A percentile compares a stretch with the other conserved stretches of the same genome.
Conservation (phyloP, 1,140 invertebrate genomes). For the Achroia grisella region DNA sequence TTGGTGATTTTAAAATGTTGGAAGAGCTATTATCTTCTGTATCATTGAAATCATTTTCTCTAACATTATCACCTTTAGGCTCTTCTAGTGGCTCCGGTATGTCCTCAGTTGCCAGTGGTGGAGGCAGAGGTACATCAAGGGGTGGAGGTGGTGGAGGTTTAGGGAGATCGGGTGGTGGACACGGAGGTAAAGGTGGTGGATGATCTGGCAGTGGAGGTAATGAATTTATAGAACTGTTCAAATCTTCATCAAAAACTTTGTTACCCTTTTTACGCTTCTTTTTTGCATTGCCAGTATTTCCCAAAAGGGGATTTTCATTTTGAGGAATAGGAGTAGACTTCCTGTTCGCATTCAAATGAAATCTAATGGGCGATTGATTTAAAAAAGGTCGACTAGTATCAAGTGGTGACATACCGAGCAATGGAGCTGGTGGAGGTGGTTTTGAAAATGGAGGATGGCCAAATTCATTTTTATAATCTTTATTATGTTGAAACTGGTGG, state of each 20-base stretch:
- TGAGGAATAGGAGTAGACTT: conserved; percentile 61
- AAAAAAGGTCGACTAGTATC: conserved; percentile 55
- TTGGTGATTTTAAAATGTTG: conserved; percentile 45
- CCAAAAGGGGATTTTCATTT: conserved; percentile 60
- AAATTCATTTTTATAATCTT: conserved; percentile 38
- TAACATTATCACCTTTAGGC: conserved; percentile 18
- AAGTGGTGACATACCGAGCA: conserved; percentile 58
- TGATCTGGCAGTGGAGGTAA: conserved; percentile 77
- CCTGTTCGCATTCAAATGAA: conserved; percentile 74
- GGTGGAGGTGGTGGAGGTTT: conserved; percentile 64
- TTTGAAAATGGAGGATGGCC: conserved; percentile 50
- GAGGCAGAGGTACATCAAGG: conserved; percentile 56
- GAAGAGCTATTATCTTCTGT: conserved; percentile 31
- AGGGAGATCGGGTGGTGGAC: conserved; percentile 67
- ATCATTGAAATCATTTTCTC: conserved; percentile 35
- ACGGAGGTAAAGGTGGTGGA: conserved; percentile 70
- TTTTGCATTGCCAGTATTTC: conserved; percentile 77
- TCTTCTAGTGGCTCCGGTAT: conserved; percentile 54
- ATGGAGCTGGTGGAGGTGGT: conserved; percentile 61
- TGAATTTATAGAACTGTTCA: conserved; percentile 44
- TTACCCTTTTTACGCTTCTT: conserved; percentile 85
- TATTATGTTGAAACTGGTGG: conserved; percentile 48
- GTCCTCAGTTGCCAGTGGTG: conserved; percentile 59
- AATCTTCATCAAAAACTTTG: conserved; percentile 76
- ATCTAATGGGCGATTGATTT: conserved; percentile 75